phyloP scores from a whole-genome alignment of 53 echinoderm and acorn worm species.

The Temnopleurus reevesii region DNA sequence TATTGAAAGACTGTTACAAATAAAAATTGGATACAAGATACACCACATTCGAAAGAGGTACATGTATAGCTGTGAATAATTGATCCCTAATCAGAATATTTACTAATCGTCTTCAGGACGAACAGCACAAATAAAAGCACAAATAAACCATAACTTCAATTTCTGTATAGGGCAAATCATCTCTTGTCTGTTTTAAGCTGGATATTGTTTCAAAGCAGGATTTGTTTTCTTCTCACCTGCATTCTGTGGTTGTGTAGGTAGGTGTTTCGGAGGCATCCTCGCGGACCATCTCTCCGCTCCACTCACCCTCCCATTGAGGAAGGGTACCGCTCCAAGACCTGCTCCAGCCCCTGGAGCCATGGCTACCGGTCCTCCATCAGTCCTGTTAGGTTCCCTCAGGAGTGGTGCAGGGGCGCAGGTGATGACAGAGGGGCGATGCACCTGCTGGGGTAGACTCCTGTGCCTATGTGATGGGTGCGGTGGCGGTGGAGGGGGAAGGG shows the following conservation, averaged over 20 bases:
- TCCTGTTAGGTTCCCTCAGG: slow-evolving; percentile 51
- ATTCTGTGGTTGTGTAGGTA: slow-evolving; percentile 31
- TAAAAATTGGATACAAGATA: no score
- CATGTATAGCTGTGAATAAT: no score
- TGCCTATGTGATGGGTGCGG: slow-evolving; percentile 57
- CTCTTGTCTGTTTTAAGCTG: no score
- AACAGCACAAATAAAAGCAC: no score
- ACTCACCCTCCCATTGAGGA: slow-evolving; percentile 34
- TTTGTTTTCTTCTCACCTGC: slow-evolving; percentile 9
- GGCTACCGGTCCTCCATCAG: slow-evolving; percentile 3
- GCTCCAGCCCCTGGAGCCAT: slow-evolving; percentile 15
- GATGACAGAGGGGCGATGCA: slow-evolving; percentile 80
- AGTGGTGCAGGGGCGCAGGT: slow-evolving; percentile 76
- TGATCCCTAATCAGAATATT: no score
- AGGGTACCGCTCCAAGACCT: not conserved
- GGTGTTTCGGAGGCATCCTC: slow-evolving; percentile 4
- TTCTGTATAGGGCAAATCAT: no score
- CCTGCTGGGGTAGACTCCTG: slow-evolving; percentile 57
- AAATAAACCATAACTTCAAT: no score
- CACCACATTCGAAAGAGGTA: no score
- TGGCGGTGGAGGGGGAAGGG: slow-evolving; percentile 38
- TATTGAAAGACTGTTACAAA: no score
- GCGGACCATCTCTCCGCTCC: slow-evolving; percentile 33
- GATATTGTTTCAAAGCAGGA: no score
- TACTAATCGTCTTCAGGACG: no score